A percentile compares a stretch with the other conserved stretches of the same genome.
These are phyloP conservation scores for Oreortyx pictus DNA, from an alignment of 2,797 vertebrate genomes.

Conservation along the genomic window DNA sequence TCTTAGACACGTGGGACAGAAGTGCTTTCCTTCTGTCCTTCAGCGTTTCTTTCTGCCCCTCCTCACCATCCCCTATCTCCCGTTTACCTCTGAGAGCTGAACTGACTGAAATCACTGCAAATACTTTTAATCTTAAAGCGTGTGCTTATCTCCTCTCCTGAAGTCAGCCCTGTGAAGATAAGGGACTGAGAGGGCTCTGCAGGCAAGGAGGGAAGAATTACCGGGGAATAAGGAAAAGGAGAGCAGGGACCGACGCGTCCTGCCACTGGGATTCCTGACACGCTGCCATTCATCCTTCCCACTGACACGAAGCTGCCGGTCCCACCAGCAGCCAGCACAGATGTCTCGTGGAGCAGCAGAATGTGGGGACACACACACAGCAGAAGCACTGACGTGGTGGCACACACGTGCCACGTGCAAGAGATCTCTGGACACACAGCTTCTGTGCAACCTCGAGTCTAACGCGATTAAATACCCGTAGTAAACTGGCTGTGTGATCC, in stretches of 20 bases:
- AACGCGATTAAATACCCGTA: conserved; percentile 42
- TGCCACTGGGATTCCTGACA: background rate
- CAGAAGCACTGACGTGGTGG: background rate
- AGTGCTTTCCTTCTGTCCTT: background rate
- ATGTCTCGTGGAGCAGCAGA: background rate
- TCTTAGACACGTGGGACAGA: background rate
- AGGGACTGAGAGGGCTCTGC: background rate
- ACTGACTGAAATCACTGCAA: background rate
- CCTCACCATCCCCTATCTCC: background rate
- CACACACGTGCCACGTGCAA: rapidly evolving
- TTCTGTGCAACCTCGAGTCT: background rate
- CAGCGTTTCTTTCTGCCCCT: background rate
- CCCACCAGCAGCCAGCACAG: background rate
- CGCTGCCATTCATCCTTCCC: background rate
- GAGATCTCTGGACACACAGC: rapidly evolving
- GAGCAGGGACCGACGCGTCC: background rate
- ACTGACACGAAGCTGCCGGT: background rate
- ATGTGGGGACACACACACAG: rapidly evolving
- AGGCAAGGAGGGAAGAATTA: rapidly evolving
- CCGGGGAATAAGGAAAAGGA: background rate
- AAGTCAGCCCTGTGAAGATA: background rate
- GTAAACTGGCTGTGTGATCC: conserved; percentile 38
- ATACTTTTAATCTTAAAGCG: background rate
- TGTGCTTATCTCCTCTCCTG: background rate
- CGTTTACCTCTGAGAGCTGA: background rate